These are phyloP conservation scores for Chloromyia formosa DNA, from an alignment of 2,888 invertebrate species.

Conservation along the genomic window DNA sequence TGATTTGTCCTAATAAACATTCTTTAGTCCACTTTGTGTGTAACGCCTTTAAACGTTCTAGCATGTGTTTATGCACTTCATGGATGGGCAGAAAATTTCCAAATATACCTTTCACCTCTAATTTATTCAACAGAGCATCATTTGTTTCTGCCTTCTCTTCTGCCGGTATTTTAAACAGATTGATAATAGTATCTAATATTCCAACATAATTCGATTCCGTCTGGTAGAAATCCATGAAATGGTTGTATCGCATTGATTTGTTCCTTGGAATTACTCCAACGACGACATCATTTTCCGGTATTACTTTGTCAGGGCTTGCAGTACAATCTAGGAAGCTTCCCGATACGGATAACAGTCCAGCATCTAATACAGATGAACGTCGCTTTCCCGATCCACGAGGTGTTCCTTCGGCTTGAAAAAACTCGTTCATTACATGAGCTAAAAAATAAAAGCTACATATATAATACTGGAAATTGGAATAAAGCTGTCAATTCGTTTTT, in stretches of 20 bases:
- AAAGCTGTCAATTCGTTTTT: no score
- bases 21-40: constrained; percentile 86
- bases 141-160: constrained; percentile 85
- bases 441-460: no score
- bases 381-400: constrained; percentile 70
- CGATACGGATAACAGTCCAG: constrained; percentile 83
- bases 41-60: constrained; percentile 65
- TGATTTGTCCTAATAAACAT: constrained; percentile 84
- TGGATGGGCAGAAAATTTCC: constrained; percentile 94
- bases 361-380: constrained; percentile 86
- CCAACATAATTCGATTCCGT: constrained; percentile 98
- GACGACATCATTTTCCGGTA: constrained; percentile 55
- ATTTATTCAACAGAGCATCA: constrained; percentile 82
- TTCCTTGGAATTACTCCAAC: constrained; percentile 60
- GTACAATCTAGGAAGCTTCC: constrained; percentile 91
- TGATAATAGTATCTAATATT: constrained; percentile 91
- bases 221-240: constrained; percentile 84
- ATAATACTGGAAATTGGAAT: no score
- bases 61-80: constrained; percentile 85
- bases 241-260: constrained; percentile 64
- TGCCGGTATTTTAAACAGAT: constrained; percentile 90
- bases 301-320: constrained; percentile 76
- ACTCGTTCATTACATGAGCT: no score
- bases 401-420: constrained; percentile 61
- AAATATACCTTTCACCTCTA: constrained; percentile 94